These are phyloP conservation scores for Barbus barbus DNA, from an alignment of 2,113 vertebrate species.

Conservation along the genomic window DNA sequence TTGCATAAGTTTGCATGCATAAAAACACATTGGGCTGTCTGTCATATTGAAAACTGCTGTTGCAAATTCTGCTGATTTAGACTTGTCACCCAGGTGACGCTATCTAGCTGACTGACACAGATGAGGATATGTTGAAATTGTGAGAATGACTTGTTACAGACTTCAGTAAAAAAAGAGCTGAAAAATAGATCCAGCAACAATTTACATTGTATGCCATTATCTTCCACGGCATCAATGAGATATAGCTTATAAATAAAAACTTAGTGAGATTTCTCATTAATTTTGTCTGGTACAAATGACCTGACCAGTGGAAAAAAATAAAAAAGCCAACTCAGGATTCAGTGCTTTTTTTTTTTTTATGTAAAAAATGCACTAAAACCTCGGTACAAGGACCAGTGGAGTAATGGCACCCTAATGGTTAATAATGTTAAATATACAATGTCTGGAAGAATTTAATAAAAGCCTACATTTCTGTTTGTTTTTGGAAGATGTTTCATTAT, in stretches of 20 bases:
- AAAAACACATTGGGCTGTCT: background rate
- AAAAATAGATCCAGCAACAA: background rate
- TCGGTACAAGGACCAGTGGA: too few species aligned
- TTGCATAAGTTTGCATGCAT: background rate
- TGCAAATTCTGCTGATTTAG: background rate
- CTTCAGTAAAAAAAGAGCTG: background rate
- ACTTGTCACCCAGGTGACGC: too few species aligned
- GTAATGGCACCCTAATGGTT: too few species aligned
- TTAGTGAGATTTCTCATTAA: too few species aligned
- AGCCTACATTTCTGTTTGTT: background rate
- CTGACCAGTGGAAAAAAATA: too few species aligned
- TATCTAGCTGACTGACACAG: background rate
- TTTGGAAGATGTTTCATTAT: background rate
- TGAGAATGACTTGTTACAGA: background rate
- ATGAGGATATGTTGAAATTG: slow-evolving; percentile 15
- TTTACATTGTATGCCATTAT: background rate
- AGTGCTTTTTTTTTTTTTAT: too few species aligned
- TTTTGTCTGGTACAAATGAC: too few species aligned
- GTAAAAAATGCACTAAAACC: too few species aligned
- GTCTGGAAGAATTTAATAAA: background rate
- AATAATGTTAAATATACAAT: background rate
- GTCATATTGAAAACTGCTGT: background rate
- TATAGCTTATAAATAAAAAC: too few species aligned
- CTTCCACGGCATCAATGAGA: background rate
- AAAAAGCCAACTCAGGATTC: too few species aligned